Evolutionary conservation across 2,797 vertebrate genomes (phyloP), one percentile per base, ranked within the genome.

Genomic region (Acanthis flammea): DNA sequence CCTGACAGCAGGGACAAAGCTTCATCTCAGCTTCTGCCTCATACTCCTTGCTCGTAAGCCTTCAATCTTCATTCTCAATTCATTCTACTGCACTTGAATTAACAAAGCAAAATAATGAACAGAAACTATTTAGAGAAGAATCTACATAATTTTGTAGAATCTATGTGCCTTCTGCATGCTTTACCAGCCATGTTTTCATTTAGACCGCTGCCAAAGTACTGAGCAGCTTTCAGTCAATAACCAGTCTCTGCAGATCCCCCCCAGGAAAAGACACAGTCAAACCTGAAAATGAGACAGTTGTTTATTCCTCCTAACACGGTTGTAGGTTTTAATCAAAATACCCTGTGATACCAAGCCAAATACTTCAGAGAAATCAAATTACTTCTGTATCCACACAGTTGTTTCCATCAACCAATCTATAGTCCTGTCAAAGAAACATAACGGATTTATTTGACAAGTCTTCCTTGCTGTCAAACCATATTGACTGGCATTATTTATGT

Each of bases 301-400:
- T 88, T 94, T 91, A 80, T 90, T 91, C 70, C 57, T 88, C 42
- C 58, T 74, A 81, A 88, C 72, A 80, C 39, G 88, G 45, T 54
- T 88, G 57, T 57, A 91, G 48, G 61, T 92, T 95, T 96, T 94
- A 86, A 94, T 86, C 68, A 88, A 90, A 95, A 89, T 83, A 61
- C 44, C 28, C 72, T 62, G 19, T 2, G 33, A 78, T 70, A 68
- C 47, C 27, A 70, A 75, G 51, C 15, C 44, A 94, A 86, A 84
- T 75, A 72, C 39, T 90, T 55, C 4, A 47, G 73, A 90, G 76
- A 93, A 94, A 83, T 66, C 4, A 78, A 94, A 94, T 72, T 73
- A 73, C 54, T 80, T 73, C 76, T 61, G 47, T 61, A 81, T 75
- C 24, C 50, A 81, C 66, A 44, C 61, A 86, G 62, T 55, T 66